These are phyloP conservation scores for Oenanthe oenanthe DNA, from an alignment of 2,113 vertebrate species.

Conservation along the genomic window DNA sequence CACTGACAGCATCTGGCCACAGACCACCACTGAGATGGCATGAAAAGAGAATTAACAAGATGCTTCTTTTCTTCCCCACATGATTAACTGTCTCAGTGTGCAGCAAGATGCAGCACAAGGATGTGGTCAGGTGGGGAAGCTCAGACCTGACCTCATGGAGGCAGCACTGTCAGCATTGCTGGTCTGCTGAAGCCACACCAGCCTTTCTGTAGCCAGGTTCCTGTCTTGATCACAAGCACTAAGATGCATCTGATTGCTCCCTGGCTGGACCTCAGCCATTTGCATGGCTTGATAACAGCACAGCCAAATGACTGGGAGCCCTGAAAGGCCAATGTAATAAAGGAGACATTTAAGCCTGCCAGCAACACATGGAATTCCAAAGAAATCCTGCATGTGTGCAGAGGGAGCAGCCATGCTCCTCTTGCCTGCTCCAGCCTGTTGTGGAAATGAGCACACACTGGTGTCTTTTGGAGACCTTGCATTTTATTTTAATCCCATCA, in stretches of 20 bases:
- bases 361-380: neutral
- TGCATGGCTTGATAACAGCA: neutral
- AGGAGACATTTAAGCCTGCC: slow-evolving; percentile 3
- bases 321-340: neutral
- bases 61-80: neutral
- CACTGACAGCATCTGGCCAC: accelerated
- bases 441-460: neutral
- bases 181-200: neutral
- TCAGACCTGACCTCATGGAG: neutral
- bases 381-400: neutral
- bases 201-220: accelerated
- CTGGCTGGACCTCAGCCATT: neutral
- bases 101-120: neutral
- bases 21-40: accelerated
- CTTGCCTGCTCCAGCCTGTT: slow-evolving; percentile 8
- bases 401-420: neutral
- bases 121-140: neutral
- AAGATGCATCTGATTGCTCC: neutral
- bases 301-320: neutral
- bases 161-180: neutral
- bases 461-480: neutral
- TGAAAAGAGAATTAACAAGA: neutral
- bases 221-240: neutral
- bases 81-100: neutral
- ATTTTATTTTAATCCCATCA: neutral